These are phyloP conservation scores for Ophioderma brevispina DNA, from an alignment of 35 echinoderm and acorn worm species.

Conservation along the genomic window DNA sequence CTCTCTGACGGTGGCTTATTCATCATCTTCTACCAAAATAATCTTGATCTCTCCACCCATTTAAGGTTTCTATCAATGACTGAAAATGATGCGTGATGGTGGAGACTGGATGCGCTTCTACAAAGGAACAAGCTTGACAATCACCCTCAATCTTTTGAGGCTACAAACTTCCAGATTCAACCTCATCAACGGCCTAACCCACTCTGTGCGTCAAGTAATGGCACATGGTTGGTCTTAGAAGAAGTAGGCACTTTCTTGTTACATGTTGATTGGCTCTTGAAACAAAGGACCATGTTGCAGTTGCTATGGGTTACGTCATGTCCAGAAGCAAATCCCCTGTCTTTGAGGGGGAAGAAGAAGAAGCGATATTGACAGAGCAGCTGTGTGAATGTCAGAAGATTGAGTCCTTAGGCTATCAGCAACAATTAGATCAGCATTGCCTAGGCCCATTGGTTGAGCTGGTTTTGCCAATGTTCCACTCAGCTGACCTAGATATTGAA, in stretches of 20 bases:
- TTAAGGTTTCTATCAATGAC: constrained; percentile 30
- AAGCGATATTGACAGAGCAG: constrained; percentile 59
- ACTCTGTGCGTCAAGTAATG: neutral
- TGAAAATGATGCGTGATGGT: neutral
- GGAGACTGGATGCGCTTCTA: constrained; percentile 21
- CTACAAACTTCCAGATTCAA: constrained; percentile 72
- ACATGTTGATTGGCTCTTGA: neutral
- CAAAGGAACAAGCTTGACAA: constrained; percentile 75
- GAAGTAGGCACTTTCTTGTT: neutral
- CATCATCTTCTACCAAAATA: constrained; percentile 23
- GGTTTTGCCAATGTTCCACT: constrained; percentile 56
- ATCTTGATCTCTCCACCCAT: constrained; percentile 75
- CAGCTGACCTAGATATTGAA: constrained; percentile 5
- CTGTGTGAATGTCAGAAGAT: constrained; percentile 42
- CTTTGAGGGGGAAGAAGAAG: constrained; percentile 35
- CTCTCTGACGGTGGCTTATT: neutral
- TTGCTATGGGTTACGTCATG: constrained; percentile 71
- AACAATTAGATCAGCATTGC: constrained; percentile 55
- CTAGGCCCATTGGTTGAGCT: constrained; percentile 50
- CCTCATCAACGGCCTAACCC: constrained; percentile 21
- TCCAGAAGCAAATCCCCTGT: constrained; percentile 65
- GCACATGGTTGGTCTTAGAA: neutral
- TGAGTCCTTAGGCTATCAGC: constrained; percentile 45
- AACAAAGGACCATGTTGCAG: neutral
- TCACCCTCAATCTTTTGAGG: constrained; percentile 30